Evolutionary conservation across 2,888 invertebrate genomes (phyloP).

Genomic region (Gryllus longicercus): DNA sequence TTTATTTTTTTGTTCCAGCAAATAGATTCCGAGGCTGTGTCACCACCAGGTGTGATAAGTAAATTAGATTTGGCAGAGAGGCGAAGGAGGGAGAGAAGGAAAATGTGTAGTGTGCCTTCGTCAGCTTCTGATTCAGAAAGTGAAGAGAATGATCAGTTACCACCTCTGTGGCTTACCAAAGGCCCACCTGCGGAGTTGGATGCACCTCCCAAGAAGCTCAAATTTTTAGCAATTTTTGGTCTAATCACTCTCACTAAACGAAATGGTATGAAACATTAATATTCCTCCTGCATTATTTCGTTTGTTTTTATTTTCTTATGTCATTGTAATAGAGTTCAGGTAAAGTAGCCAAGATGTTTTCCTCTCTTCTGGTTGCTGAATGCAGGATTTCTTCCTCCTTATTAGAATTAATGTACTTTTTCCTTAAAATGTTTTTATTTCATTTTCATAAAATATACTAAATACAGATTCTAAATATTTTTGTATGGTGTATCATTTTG

Average conservation of each 20-base stretch:
- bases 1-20: constrained; percentile 6
- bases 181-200: constrained; percentile 53
- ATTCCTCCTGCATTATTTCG: constrained; percentile 25
- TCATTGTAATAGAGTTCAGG: no score
- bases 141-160: constrained; percentile 46
- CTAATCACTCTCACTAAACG: constrained; percentile 59
- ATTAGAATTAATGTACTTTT: no score
- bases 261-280: constrained; percentile 54
- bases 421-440: no score
- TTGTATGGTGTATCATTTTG: no score
- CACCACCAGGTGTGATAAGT: constrained; percentile 39
- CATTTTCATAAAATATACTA: no score
- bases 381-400: no score
- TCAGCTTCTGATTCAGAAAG: constrained; percentile 44
- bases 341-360: no score
- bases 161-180: constrained; percentile 55
- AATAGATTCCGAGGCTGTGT: not conserved
- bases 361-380: no score
- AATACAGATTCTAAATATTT: no score
- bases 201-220: constrained; percentile 53
- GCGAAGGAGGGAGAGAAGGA: constrained; percentile 42
- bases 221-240: constrained; percentile 61
- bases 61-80: constrained; percentile 48
- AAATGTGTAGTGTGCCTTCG: constrained; percentile 26
- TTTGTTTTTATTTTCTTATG: no score